Base-by-base conservation (phyloP, 2,113 vertebrate species). In the Heterotilapia buettikoferi region DNA sequence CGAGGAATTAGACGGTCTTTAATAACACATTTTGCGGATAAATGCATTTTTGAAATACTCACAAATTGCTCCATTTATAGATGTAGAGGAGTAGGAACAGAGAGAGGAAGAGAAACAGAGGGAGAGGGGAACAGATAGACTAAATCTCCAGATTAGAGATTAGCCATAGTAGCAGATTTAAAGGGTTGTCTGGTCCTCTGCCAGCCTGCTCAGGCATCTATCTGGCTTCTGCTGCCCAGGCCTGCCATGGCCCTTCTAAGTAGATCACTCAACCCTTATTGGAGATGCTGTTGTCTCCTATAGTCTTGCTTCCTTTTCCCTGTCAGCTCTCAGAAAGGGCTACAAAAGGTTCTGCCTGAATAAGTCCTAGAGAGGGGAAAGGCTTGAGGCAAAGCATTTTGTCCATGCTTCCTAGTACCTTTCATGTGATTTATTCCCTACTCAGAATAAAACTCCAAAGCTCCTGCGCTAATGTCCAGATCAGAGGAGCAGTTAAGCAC, bases 141-240 rank as follows among this genome's bases (percentile, higher is more conserved):
- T 95, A 96, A 96, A 96, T 96, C 96, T 96, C 95, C 96, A 96
- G 96, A 97, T 97, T 97, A 97, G 95, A 97, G 96, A 97, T 97
- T 97, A 96, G 89, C 93, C 90, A 87, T 93, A 95, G 94, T 95
- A 92, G 94, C 94, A 96, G 96, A 95, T 96, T 96, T 96, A 94
- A 95, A 93, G 94, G 91, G 93, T 89, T 87, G 95, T 95, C 93
- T 96, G 96, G 95, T 95, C 83, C 82, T 6, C 9, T 33, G 91
- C 96, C 95, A 96, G 94, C 71, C 92, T 93, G 96, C 94, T 95
- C 94, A 95, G 94, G 95, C 95, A 96, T 96, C 94, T 95, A 94
- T 96, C 94, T 94, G 94, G 94, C 93, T 96, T 93, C 94, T 93
- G 93, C 93, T 94, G 93, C 89, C 93, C 90, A 50, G 93, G 88